Conservation (phyloP, 1,140 invertebrate species). For the Brachionus sp. region DNA sequence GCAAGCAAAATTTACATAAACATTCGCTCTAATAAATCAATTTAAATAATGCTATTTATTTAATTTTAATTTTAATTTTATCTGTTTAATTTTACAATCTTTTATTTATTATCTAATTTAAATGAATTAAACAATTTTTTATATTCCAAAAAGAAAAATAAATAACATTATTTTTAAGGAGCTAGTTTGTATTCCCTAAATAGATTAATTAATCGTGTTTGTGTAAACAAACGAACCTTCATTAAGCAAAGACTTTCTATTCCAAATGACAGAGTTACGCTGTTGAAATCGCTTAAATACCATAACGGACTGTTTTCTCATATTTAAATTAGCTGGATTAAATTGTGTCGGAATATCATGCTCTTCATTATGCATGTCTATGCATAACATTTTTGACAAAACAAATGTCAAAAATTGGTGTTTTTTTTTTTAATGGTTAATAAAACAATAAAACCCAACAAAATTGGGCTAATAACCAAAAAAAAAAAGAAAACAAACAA, state of each 20-base stretch:
- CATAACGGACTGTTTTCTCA: conserved; percentile 44
- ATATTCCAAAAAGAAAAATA: not conserved
- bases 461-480: not conserved
- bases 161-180: not conserved
- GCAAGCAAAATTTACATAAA: not conserved
- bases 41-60: not conserved
- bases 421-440: not conserved
- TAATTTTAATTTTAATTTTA: not conserved
- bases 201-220: no score
- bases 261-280: conserved; percentile 42
- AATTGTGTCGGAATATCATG: not conserved
- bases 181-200: not conserved
- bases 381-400: conserved; percentile 38
- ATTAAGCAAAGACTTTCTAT: conserved; percentile 40
- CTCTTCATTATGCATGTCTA: conserved; percentile 41
- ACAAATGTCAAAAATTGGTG: conserved; percentile 8
- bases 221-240: conserved; percentile 23
- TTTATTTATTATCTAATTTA: no score
- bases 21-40: not conserved
- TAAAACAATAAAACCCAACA: not conserved
- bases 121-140: not conserved
- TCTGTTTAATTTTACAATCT: not conserved
- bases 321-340: conserved; percentile 34
- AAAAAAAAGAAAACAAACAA: not conserved
- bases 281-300: conserved; percentile 29